Conservation (phyloP, 2,797 vertebrate genomes). For the Hozukius guyotensis region DNA sequence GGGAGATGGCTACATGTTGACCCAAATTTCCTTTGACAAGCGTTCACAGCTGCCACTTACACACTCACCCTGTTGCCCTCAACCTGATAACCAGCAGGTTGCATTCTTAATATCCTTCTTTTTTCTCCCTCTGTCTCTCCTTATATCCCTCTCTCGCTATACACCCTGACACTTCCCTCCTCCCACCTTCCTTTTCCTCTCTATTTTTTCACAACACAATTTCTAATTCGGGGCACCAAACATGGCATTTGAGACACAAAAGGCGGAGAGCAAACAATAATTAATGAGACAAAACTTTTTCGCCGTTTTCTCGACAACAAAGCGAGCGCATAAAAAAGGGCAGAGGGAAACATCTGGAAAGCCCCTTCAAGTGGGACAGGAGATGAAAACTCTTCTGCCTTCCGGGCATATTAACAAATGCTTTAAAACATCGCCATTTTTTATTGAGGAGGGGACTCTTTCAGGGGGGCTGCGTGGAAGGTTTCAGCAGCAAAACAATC, state of each 20-base stretch:
- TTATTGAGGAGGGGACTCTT: conserved; percentile 41
- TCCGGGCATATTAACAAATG: conserved; percentile 66
- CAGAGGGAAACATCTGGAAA: conserved; percentile 72
- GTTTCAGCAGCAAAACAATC: conserved; percentile 69
- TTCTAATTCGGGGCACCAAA: conserved; percentile 17
- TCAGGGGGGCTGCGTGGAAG: conserved; percentile 24
- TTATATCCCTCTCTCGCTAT: background rate
- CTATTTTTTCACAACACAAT: background rate
- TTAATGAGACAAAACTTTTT: conserved; percentile 72
- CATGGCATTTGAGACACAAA: conserved; percentile 46
- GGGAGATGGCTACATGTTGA: conserved; percentile 53
- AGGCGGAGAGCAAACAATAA: conserved; percentile 62
- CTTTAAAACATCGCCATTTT: conserved; percentile 55
- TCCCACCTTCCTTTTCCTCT: background rate
- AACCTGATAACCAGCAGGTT: conserved; percentile 55
- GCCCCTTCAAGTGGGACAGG: conserved; percentile 69
- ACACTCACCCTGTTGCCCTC: conserved; percentile 39
- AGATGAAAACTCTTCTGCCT: conserved; percentile 56
- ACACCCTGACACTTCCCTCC: conserved; percentile 9
- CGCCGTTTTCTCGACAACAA: conserved; percentile 62
- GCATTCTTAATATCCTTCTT: conserved; percentile 30
- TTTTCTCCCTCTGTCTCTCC: conserved; percentile 18
- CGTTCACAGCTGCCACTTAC: conserved; percentile 70
- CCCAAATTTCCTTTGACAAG: conserved; percentile 65
- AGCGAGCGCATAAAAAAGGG: conserved; percentile 49